Percentiles rank a stretch among this genome's conserved stretches.
These are phyloP conservation scores for Oreochromis spilurus DNA, from an alignment of 2,113 vertebrate genomes.

Conservation along the genomic window DNA sequence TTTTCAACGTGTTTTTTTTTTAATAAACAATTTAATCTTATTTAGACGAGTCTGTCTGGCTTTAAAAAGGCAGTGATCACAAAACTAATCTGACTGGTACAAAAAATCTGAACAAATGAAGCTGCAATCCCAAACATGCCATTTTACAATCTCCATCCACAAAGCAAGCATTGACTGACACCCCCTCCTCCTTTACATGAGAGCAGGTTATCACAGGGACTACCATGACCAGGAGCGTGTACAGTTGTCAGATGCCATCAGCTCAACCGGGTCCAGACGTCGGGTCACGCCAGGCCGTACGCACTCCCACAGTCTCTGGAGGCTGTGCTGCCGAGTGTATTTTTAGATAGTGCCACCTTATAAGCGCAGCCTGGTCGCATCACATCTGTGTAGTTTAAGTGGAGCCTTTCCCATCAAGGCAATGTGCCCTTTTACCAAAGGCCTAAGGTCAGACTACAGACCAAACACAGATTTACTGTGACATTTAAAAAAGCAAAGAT, in stretches of 20 bases:
- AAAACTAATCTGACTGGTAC: neutral
- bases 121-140: neutral
- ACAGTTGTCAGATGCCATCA: slow-evolving; percentile 63
- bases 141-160: neutral
- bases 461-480: slow-evolving; percentile 20
- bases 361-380: slow-evolving; percentile 45
- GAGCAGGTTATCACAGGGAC: slow-evolving; percentile 55
- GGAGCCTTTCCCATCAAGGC: slow-evolving; percentile 11
- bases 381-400: slow-evolving; percentile 49
- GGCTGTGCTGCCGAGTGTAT: slow-evolving; percentile 50
- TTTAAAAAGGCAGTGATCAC: neutral
- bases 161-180: neutral
- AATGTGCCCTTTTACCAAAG: slow-evolving; percentile 44
- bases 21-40: neutral
- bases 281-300: slow-evolving; percentile 27
- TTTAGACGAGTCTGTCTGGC: neutral
- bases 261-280: slow-evolving; percentile 48
- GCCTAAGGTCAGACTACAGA: slow-evolving; percentile 32
- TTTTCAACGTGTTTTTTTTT: neutral
- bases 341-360: slow-evolving; percentile 63
- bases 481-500: slow-evolving; percentile 7
- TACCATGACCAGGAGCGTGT: slow-evolving; percentile 56
- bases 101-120: neutral
- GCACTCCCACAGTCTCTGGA: slow-evolving; percentile 31
- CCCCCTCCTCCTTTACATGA: neutral